Conservation (phyloP, 2,888 invertebrate genomes). For the Augiades crinisus region DNA sequence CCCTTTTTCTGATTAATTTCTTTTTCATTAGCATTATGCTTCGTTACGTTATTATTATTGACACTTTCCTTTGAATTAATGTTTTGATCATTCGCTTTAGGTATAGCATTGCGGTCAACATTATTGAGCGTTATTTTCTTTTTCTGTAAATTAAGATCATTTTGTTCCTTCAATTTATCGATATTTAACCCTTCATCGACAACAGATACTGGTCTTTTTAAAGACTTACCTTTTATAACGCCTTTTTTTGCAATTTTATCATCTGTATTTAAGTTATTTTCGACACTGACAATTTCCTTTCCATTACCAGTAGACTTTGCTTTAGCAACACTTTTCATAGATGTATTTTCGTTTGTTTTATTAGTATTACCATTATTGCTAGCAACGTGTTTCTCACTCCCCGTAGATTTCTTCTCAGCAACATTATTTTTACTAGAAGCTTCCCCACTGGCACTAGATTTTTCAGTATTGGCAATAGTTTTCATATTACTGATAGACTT, state of each 20-base stretch:
- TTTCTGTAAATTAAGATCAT: background rate
- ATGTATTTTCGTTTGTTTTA: background rate
- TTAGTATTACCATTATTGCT: background rate
- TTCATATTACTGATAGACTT: background rate
- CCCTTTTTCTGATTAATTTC: background rate
- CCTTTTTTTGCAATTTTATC: background rate
- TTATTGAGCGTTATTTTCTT: background rate
- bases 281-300: background rate
- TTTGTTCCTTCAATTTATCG: background rate
- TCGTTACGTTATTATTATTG: background rate
- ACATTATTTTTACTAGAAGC: background rate
- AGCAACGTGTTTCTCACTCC: background rate
- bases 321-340: background rate
- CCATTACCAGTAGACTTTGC: background rate
- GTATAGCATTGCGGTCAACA: background rate
- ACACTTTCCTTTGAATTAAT: background rate
- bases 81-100: background rate
- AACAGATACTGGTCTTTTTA: background rate
- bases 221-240: slow-evolving; percentile 1
- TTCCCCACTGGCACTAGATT: background rate
- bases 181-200: background rate
- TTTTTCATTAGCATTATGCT: no score
- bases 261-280: background rate
- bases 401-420: background rate
- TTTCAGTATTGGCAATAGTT: background rate